Conservation (phyloP, 35 echinoderm and acorn worm species). For the Strongylocentrotus purpuratus region DNA sequence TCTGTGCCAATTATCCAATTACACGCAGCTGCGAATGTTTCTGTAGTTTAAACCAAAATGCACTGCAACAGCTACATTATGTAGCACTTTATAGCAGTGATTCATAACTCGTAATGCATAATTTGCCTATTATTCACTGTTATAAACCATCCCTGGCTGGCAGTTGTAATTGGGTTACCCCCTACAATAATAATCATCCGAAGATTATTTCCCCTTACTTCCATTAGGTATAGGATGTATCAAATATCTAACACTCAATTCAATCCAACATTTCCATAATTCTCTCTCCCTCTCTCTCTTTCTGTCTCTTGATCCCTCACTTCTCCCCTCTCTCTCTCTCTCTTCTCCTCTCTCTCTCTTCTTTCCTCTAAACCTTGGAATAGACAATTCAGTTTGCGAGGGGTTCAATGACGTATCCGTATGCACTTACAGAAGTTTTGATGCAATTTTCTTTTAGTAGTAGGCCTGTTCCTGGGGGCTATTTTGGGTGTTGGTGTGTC, state of each 20-base stretch:
- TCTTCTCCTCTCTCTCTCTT: no score
- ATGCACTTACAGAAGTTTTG: not conserved
- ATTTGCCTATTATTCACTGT: not conserved
- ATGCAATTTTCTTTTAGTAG: not conserved
- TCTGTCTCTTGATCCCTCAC: no score
- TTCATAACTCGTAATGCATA: not conserved
- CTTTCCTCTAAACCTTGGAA: not conserved
- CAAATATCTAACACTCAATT: no score
- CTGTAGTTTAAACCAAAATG: not conserved
- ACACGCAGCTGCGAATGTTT: not conserved
- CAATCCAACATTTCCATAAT: no score
- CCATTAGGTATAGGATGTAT: no score
- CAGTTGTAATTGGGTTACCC: not conserved
- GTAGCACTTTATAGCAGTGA: not conserved
- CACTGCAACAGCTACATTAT: not conserved
- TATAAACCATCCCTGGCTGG: not conserved
- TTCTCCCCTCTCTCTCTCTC: no score
- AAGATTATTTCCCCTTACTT: not conserved
- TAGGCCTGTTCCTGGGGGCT: not conserved
- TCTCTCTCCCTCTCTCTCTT: no score
- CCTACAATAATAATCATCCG: not conserved
- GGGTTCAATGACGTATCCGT: not conserved
- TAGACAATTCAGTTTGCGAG: not conserved
- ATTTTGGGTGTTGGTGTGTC: not conserved
- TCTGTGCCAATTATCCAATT: not conserved